A percentile compares a stretch with the other conserved stretches of the same genome.
Evolutionary conservation across 2,797 vertebrate genomes (phyloP).

Genomic region (Pseudochromis fuscus): DNA sequence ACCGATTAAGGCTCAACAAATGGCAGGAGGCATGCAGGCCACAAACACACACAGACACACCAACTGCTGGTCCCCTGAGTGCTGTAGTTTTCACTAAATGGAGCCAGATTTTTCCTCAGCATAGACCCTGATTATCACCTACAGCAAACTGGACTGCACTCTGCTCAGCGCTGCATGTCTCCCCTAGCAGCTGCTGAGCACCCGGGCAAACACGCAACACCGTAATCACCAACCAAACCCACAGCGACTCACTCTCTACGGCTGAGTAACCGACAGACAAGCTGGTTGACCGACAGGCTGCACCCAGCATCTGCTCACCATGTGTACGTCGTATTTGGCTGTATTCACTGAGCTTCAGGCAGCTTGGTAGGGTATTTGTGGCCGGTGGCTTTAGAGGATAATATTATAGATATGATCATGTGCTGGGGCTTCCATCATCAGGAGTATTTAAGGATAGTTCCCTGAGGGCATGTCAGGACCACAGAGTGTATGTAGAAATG

Average conservation of each 20-base stretch:
- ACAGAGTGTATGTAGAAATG: too few relatives aligned
- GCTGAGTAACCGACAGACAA: conserved; percentile 12
- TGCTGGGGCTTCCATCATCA: background rate
- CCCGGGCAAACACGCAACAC: conserved; percentile 36
- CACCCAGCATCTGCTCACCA: conserved; percentile 71
- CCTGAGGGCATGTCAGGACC: background rate
- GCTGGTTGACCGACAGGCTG: conserved; percentile 26
- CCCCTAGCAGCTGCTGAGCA: conserved; percentile 42
- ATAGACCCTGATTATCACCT: conserved; percentile 45
- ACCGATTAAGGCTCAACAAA: conserved; percentile 4
- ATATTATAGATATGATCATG: conserved; percentile 24
- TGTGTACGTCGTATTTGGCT: conserved; percentile 24
- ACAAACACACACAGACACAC: conserved; percentile 8
- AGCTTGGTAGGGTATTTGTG: conserved; percentile 9
- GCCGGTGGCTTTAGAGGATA: background rate
- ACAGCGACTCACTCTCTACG: background rate
- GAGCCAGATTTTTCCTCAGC: conserved; percentile 54
- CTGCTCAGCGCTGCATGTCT: background rate
- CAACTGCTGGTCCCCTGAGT: conserved; percentile 31
- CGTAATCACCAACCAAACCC: conserved; percentile 30
- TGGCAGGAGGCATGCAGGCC: background rate
- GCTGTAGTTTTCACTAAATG: conserved; percentile 51
- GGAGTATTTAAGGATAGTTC: background rate
- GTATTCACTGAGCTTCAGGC: conserved; percentile 11
- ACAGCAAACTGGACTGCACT: conserved; percentile 26